Percentiles rank a stretch among this genome's conserved stretches.
Evolutionary conservation across 2,888 invertebrate species (phyloP).

Genomic region (Holacanthella duospinosa): DNA sequence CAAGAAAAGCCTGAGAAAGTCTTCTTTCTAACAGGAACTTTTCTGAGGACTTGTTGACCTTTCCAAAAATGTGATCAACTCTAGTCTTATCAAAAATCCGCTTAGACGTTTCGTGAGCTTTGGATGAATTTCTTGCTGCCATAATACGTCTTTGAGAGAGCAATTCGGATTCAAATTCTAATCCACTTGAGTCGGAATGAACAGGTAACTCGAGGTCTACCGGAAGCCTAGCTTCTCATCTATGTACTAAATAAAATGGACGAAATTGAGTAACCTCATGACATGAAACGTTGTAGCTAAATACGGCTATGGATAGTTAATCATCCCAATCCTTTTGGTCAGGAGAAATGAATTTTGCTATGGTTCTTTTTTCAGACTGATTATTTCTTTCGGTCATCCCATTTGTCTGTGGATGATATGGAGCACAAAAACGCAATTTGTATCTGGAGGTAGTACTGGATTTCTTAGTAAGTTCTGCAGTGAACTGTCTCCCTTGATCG

Average conservation of each 20-base stretch:
- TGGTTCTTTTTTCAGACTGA: neutral
- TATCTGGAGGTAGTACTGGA: neutral
- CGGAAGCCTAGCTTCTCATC: neutral
- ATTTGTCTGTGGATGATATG: neutral
- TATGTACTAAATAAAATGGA: conserved; percentile 1
- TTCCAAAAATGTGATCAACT: neutral
- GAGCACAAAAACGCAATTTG: neutral
- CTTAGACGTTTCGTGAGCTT: neutral
- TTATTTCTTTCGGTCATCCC: neutral
- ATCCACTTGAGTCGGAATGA: neutral
- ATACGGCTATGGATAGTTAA: neutral
- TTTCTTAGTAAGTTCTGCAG: neutral
- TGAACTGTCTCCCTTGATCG: conserved; percentile 1
- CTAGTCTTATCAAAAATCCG: neutral
- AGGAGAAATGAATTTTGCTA: neutral
- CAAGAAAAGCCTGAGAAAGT: neutral
- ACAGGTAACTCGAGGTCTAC: neutral
- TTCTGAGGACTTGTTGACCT: neutral
- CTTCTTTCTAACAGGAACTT: neutral
- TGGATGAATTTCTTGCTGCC: neutral
- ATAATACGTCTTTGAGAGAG: neutral
- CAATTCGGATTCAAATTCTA: neutral
- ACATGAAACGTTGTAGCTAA: neutral
- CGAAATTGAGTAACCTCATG: neutral
- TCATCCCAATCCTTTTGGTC: conserved; percentile 1